phyloP scores from a whole-genome alignment of 2,113 vertebrate genomes.

The Nerophis lumbriciformis region DNA sequence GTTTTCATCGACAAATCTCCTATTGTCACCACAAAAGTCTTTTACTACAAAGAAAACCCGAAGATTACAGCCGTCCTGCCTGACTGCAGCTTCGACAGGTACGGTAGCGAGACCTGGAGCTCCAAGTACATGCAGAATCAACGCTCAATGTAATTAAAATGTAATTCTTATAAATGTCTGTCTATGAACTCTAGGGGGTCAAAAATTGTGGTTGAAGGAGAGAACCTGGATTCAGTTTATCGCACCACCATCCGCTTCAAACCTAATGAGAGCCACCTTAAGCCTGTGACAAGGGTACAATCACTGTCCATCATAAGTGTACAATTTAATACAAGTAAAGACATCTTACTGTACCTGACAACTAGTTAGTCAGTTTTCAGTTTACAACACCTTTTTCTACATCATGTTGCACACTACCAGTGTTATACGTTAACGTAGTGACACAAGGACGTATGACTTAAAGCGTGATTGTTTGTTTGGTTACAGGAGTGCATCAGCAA shows the following conservation, averaged over 20 bases:
- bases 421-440: background rate
- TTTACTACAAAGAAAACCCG: conserved; percentile 82
- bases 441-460: background rate
- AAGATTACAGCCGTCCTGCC: conserved; percentile 72
- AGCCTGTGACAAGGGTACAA: conserved; percentile 67
- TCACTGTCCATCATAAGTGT: background rate
- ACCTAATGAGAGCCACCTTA: conserved; percentile 74
- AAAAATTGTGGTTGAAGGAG: conserved; percentile 76
- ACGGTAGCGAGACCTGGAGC: background rate
- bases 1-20: conserved; percentile 80
- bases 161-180: conserved; percentile 9
- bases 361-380: no score
- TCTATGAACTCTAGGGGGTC: conserved; percentile 72
- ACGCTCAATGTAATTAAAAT: background rate
- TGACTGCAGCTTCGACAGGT: conserved; percentile 81
- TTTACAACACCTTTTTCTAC: no score
- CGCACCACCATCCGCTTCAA: conserved; percentile 73
- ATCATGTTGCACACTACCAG: background rate
- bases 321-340: no score
- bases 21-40: conserved; percentile 74
- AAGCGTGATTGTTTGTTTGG: background rate
- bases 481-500: conserved; percentile 71
- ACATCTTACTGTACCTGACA: no score
- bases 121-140: no score
- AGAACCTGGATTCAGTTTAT: conserved; percentile 83